Evolutionary conservation across 2,888 invertebrate genomes (phyloP), one percentile per base, ranked within the genome.

Genomic region (Eueremaeus valkanovi): DNA sequence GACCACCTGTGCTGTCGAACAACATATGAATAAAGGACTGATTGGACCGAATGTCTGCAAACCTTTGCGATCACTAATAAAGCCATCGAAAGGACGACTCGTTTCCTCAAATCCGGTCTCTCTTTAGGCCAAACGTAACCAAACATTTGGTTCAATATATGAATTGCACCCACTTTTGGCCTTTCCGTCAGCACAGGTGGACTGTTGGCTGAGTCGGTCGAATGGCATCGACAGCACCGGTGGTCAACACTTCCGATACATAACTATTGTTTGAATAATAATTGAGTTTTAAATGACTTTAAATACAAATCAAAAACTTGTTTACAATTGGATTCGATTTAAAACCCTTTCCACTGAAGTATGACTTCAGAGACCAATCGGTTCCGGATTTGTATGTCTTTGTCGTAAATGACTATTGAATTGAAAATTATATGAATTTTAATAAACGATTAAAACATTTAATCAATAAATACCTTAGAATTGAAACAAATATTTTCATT

Each of bases 111-210:
- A 79, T 87, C 87, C 77, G 86, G 84, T 82, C 94, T 90, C 83
- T 93, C 92, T 87, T 92, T 91, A 33, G 98, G 98, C 98, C 98
- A 98, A 76, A 98, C 91, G 85, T 96, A 95, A 73, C 88, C 88
- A 83, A 93, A 83, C 94, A 98, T 95, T 73, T 91, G 90, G 79
- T 87, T 88, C 36, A 95, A 82, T 91, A 97, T 95, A 81, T 93
- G 89, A 79, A 72, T 33, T n/a, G 72, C 49, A 27, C 72, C 51
- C 21, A 75, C 51, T 29, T 55, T 27, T 11, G 61, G 33, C 61
- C 6, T 21, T 18, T 31, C 61, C 1, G 61, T 6, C 33, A 31
- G 58, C 13, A 27, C 3, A 18, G 58, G n/a, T n/a, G n/a, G n/a
- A n/a, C n/a, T 61, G 5, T 31, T 18, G 61, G 16, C 31, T 0